phyloP scores from a whole-genome alignment of 2,888 invertebrate species.

The Muscina levida region DNA sequence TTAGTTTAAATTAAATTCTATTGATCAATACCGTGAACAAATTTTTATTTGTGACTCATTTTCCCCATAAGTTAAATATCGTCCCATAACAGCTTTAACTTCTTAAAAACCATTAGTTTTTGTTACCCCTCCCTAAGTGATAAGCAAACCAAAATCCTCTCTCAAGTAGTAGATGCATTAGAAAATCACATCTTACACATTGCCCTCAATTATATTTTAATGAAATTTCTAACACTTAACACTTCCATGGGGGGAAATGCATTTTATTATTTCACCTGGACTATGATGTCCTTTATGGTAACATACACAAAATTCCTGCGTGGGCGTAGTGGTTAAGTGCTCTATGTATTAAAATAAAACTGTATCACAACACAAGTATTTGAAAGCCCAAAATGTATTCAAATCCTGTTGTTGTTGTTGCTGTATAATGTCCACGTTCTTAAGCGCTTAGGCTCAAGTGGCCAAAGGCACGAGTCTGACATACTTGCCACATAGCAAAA shows the following conservation, averaged over 20 bases:
- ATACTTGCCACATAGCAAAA: conserved; percentile 6
- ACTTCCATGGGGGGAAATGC: too few relatives aligned
- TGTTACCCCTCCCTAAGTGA: too few relatives aligned
- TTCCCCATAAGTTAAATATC: too few relatives aligned
- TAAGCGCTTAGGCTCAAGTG: conserved; percentile 15
- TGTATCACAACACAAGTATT: conserved; percentile 61
- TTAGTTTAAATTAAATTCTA: too few relatives aligned
- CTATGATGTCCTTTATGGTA: neutral
- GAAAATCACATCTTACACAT: too few relatives aligned
- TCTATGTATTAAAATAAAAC: conserved; percentile 53
- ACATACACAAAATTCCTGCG: neutral
- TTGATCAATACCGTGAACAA: too few relatives aligned
- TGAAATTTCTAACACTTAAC: too few relatives aligned
- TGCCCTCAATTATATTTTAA: too few relatives aligned
- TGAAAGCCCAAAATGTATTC: conserved; percentile 55
- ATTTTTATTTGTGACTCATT: too few relatives aligned
- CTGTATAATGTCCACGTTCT: conserved; percentile 58
- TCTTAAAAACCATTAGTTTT: too few relatives aligned
- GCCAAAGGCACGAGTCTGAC: conserved; percentile 56
- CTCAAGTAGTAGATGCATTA: too few relatives aligned
- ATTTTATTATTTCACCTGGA: conserved; percentile 12
- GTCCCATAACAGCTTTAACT: too few relatives aligned
- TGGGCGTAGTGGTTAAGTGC: conserved; percentile 50
- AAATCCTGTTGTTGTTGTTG: conserved; percentile 23
- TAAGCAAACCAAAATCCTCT: neutral